Evolutionary conservation across 2,113 vertebrate genomes (phyloP), one percentile per base, ranked within the genome.

Genomic region (Xenopus tropicalis): DNA sequence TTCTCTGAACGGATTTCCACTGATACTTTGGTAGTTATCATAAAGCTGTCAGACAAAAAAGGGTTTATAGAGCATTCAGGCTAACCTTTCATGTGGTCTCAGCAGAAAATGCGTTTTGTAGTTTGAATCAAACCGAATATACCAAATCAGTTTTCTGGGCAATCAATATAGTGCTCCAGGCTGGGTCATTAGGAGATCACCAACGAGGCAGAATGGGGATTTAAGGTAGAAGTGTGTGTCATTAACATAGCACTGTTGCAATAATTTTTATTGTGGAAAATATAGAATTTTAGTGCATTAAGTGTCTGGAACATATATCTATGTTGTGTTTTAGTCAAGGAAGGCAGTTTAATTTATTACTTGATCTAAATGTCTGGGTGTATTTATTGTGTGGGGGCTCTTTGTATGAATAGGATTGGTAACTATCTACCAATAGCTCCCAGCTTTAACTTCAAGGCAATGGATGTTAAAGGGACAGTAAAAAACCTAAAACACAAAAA

Each of bases 21-120:
- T 76, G 66, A 76, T 76, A 52, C 66, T 62, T 63, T 69, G 58
- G 66, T 69, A 76, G 59, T 69, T 76, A 69, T 76, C 73, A 76
- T 76, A 76, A 76, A 76, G 58, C 73, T 69, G 73, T 76, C 66
- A 69, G 58, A 14, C 25, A 75, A 48, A 76, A 46, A n/a, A 44
- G 72, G 42, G 59, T 68, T 76, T 61, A 61, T 46, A 56, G 66
- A 76, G 67, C 58, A 69, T 76, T 24, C 56, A 52, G 59, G 46
- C 73, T 68, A 52, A 68, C 57, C 65, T 69, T 69, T 69, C 66
- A 62, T 69, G 61, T 67, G 58, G 19, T 76, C 73, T 76, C 66
- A 69, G 66, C 66, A 62, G 73, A 76, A 76, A 63, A 63, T 63
- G n/a, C 57, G 63, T 69, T 69, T 69, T 69, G 66, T 56, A 69